Evolutionary conservation across 2,888 invertebrate species (phyloP).

Genomic region (Tipula vernalis): DNA sequence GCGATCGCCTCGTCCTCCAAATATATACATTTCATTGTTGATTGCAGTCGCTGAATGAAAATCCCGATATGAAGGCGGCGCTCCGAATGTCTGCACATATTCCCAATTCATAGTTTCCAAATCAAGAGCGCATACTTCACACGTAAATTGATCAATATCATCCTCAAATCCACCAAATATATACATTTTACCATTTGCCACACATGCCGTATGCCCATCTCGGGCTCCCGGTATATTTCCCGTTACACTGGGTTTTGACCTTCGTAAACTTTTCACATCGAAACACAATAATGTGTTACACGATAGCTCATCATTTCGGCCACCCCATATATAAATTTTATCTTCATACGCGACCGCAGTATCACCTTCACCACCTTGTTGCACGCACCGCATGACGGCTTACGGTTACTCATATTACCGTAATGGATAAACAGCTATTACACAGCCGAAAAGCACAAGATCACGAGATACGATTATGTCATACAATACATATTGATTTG

Average conservation of each 20-base stretch:
- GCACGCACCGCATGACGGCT: too few relatives aligned
- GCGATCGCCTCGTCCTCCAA: conserved; percentile 75
- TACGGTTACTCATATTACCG: too few relatives aligned
- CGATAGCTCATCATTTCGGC: conserved; percentile 65
- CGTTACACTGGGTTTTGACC: conserved; percentile 50
- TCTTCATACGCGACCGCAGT: conserved; percentile 71
- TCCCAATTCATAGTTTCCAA: conserved; percentile 64
- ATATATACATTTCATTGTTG: conserved; percentile 71
- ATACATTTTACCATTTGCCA: conserved; percentile 67
- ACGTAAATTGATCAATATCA: conserved; percentile 63
- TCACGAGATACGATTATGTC: too few relatives aligned
- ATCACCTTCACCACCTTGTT: too few relatives aligned
- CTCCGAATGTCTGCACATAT: conserved; percentile 47
- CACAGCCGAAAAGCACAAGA: too few relatives aligned
- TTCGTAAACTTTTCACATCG: conserved; percentile 55
- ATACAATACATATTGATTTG: too few relatives aligned
- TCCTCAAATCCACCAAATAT: conserved; percentile 90
- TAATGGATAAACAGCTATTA: too few relatives aligned
- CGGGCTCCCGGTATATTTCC: conserved; percentile 72
- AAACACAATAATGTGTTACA: conserved; percentile 74
- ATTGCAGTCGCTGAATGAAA: conserved; percentile 79
- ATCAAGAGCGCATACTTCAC: conserved; percentile 63
- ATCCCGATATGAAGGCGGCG: conserved; percentile 62
- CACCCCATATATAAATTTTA: conserved; percentile 77
- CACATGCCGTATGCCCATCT: conserved; percentile 85